Conservation (phyloP, 2,888 invertebrate genomes). For the Sesia apiformis region DNA sequence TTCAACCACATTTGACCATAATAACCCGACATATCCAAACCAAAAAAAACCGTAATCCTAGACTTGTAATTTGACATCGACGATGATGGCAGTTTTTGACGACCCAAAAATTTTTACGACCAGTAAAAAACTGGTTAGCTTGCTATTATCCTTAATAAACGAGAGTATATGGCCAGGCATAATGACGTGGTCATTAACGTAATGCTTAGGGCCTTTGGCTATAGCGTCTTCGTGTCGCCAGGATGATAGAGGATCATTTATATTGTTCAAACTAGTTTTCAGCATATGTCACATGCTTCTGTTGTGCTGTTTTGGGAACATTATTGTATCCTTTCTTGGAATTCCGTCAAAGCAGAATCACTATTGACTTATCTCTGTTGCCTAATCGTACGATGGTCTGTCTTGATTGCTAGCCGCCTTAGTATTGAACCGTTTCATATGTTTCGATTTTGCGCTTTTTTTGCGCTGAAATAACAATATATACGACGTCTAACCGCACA, state of each 20-base stretch:
- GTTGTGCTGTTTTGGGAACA: too few species aligned
- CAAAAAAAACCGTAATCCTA: slow-evolving; percentile 20
- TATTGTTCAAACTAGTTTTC: too few species aligned
- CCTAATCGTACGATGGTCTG: too few species aligned
- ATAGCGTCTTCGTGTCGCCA: slow-evolving; percentile 39
- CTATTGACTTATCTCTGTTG: too few species aligned
- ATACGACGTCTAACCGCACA: too few species aligned
- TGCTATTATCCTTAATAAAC: slow-evolving; percentile 60
- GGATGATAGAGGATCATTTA: neutral
- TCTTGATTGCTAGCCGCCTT: too few species aligned
- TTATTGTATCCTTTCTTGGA: too few species aligned
- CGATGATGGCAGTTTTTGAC: slow-evolving; percentile 31
- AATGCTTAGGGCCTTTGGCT: slow-evolving; percentile 29
- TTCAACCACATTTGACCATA: slow-evolving; percentile 1
- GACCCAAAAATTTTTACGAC: slow-evolving; percentile 30
- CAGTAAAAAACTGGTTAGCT: slow-evolving; percentile 58
- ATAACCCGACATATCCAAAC: slow-evolving; percentile 4
- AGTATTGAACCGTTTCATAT: too few species aligned
- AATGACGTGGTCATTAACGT: slow-evolving; percentile 51
- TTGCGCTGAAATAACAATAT: too few species aligned
- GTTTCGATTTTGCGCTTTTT: too few species aligned
- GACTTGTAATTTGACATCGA: slow-evolving; percentile 42
- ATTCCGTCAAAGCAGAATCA: too few species aligned
- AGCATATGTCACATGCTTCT: too few species aligned
- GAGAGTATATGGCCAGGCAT: slow-evolving; percentile 45